Percentiles rank a stretch among this genome's conserved stretches.
Evolutionary conservation across 2,888 invertebrate genomes (phyloP).

Genomic region (Actias luna): DNA sequence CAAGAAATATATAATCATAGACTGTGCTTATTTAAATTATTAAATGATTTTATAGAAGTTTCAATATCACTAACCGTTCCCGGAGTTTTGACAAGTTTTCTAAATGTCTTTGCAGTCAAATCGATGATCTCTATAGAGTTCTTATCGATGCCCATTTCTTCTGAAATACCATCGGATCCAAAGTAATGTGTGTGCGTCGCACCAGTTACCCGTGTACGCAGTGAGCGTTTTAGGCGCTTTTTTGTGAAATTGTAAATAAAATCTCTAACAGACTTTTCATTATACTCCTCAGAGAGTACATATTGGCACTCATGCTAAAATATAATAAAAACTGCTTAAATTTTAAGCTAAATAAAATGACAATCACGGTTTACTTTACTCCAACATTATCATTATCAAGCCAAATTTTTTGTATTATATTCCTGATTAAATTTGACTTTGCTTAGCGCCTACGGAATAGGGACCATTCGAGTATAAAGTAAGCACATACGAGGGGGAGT

Average conservation of each 20-base stretch:
- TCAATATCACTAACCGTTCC: slow-evolving; percentile 74
- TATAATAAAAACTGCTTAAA: neutral
- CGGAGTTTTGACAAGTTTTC: slow-evolving; percentile 81
- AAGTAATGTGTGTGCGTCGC: slow-evolving; percentile 70
- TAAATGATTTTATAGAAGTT: neutral
- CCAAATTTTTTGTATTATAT: too few species aligned
- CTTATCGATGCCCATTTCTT: slow-evolving; percentile 36
- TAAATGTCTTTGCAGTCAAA: slow-evolving; percentile 85
- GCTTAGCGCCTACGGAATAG: too few species aligned
- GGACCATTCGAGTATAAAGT: too few species aligned
- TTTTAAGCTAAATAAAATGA: slow-evolving; percentile 25
- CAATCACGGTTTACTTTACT: neutral
- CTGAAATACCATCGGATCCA: slow-evolving; percentile 44
- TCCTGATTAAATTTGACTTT: neutral
- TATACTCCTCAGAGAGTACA: slow-evolving; percentile 79
- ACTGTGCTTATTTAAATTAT: neutral
- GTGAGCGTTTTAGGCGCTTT: slow-evolving; percentile 58
- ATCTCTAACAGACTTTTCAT: slow-evolving; percentile 70
- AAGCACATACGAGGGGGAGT: too few species aligned
- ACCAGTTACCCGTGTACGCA: slow-evolving; percentile 60
- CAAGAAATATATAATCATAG: neutral
- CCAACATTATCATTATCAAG: too few species aligned
- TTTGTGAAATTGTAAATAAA: slow-evolving; percentile 80
- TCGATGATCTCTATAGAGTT: slow-evolving; percentile 82
- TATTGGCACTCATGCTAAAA: slow-evolving; percentile 86